Evolutionary conservation across 1,140 invertebrate species (phyloP).

Genomic region (Drosophila grimshawi): DNA sequence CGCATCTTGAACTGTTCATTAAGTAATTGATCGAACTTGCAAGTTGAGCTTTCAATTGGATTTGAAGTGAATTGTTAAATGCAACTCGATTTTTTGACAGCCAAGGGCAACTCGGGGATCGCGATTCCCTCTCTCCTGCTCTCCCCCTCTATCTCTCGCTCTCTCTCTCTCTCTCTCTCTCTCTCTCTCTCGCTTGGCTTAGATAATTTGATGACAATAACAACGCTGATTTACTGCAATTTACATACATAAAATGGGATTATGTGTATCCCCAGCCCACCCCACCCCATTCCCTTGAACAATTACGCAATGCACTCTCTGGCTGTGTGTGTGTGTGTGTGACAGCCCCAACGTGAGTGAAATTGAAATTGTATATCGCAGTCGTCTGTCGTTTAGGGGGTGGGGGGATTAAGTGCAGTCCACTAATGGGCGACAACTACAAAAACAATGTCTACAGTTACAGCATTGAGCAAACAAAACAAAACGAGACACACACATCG

Average conservation of each 20-base stretch:
- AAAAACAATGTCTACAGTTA: slow-evolving; percentile 53
- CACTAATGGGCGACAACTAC: slow-evolving; percentile 49
- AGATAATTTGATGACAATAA: slow-evolving; percentile 65
- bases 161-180: not conserved
- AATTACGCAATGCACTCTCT: slow-evolving; percentile 69
- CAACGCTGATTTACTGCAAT: slow-evolving; percentile 64
- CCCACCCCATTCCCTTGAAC: slow-evolving; percentile 21
- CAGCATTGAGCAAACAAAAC: slow-evolving; percentile 59
- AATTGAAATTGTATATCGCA: slow-evolving; percentile 73
- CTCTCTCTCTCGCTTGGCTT: slow-evolving; percentile 2
- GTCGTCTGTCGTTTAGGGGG: not conserved
- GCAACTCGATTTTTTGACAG: slow-evolving; percentile 2
- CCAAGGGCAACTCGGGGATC: slow-evolving; percentile 5
- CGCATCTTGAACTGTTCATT: slow-evolving; percentile 39
- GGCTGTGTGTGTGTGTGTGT: slow-evolving; percentile 14
- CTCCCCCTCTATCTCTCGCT: not conserved
- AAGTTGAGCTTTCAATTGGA: slow-evolving; percentile 19
- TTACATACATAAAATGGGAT: slow-evolving; percentile 51
- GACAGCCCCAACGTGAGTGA: slow-evolving; percentile 44
- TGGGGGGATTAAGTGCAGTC: slow-evolving; percentile 70
- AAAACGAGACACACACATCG: slow-evolving; percentile 3
- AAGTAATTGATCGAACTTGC: slow-evolving; percentile 25
- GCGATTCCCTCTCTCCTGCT: not conserved
- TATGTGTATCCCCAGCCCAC: slow-evolving; percentile 17
- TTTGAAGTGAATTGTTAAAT: slow-evolving; percentile 15